Percentiles rank a stretch among this genome's conserved stretches.
phyloP scores from a whole-genome alignment of 2,113 vertebrate genomes.

The Lophotis ruficrista region DNA sequence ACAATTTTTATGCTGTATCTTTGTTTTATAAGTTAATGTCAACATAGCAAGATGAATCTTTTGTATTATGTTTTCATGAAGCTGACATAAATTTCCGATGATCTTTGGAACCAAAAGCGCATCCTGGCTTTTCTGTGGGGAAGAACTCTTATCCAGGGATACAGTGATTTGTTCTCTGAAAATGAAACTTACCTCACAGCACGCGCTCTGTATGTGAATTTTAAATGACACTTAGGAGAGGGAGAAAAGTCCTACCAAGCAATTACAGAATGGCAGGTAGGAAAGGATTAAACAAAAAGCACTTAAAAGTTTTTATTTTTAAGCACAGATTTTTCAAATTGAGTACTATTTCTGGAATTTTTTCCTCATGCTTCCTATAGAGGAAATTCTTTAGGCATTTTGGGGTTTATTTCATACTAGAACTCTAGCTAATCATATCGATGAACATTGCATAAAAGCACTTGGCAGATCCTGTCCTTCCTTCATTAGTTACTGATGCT shows the following conservation, averaged over 20 bases:
- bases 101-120: not conserved
- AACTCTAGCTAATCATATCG: not conserved
- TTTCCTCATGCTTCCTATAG: not conserved
- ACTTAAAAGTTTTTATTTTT: not conserved
- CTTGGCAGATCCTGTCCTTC: not conserved
- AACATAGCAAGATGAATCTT: not conserved
- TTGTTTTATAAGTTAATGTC: not conserved
- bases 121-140: not conserved
- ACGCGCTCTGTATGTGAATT: accelerated
- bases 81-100: not conserved
- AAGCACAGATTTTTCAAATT: not conserved
- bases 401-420: not conserved
- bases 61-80: not conserved
- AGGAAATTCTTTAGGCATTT: not conserved
- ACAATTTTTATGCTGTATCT: not conserved
- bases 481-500: not conserved
- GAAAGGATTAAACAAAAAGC: not conserved
- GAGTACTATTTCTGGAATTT: not conserved
- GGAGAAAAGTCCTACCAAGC: not conserved
- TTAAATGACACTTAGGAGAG: not conserved
- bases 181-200: not conserved
- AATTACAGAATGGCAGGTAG: not conserved
- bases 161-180: not conserved
- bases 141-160: not conserved
- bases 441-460: not conserved